A percentile compares a stretch with the other conserved stretches of the same genome.
phyloP scores from a whole-genome alignment of 2,888 invertebrate species.

The Agonopterix arenella region DNA sequence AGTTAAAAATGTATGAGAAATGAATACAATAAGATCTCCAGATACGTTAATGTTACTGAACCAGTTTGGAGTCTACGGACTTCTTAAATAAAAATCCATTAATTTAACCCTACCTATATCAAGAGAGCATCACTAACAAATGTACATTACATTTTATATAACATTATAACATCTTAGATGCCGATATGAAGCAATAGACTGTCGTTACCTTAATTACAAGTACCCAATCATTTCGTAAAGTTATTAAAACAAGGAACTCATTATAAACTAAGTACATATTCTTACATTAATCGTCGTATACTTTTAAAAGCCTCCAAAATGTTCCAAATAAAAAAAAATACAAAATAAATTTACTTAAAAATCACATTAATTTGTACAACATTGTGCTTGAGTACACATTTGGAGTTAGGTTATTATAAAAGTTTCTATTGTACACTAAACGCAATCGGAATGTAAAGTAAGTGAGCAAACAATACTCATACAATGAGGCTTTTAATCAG shows the following conservation, averaged over 20 bases:
- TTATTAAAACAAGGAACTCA: conserved; percentile 62
- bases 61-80: conserved; percentile 1
- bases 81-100: conserved; percentile 1
- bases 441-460: too few relatives aligned
- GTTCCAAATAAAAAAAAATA: conserved; percentile 48
- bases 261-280: conserved; percentile 71
- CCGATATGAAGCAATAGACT: conserved; percentile 23
- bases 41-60: too few relatives aligned
- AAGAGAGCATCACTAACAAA: conserved; percentile 17
- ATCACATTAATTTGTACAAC: conserved; percentile 56
- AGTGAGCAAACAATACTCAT: not conserved
- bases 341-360: conserved; percentile 49
- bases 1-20: not conserved
- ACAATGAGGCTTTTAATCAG: not conserved
- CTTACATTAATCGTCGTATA: conserved; percentile 71
- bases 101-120: conserved; percentile 10
- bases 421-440: too few relatives aligned
- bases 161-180: conserved; percentile 29
- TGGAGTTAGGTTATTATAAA: not conserved
- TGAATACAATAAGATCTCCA: too few relatives aligned
- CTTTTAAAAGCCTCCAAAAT: conserved; percentile 73
- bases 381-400: conserved; percentile 7
- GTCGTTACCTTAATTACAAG: conserved; percentile 31
- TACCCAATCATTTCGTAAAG: conserved; percentile 40
- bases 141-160: conserved; percentile 30